These are phyloP conservation scores for Panonychus citri DNA, from an alignment of 1,140 invertebrate species.

Conservation along the genomic window DNA sequence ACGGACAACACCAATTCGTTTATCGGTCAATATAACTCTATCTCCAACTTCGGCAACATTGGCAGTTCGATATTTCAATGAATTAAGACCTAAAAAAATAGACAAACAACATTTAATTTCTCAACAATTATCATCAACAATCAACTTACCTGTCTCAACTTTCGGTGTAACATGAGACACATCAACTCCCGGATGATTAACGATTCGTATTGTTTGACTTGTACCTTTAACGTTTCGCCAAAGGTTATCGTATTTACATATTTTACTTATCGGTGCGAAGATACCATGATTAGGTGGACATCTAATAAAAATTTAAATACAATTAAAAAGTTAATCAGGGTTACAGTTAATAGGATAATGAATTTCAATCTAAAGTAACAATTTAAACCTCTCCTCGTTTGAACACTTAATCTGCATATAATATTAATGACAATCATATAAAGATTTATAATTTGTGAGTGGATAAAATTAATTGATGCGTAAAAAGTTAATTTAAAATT, in stretches of 20 bases:
- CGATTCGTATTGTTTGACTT: not conserved
- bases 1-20: conserved; percentile 60
- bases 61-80: not conserved
- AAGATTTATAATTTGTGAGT: too few relatives aligned
- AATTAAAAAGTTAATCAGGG: too few relatives aligned
- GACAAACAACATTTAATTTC: not conserved
- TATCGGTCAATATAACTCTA: conserved; percentile 68
- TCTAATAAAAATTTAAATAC: conserved; percentile 73
- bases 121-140: not conserved
- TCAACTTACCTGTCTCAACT: conserved; percentile 26
- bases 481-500: too few relatives aligned
- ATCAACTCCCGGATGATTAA: conserved; percentile 18
- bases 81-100: conserved; percentile 6
- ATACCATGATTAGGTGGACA: conserved; percentile 69
- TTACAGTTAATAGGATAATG: too few relatives aligned
- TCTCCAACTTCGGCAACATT: conserved; percentile 39
- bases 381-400: too few relatives aligned
- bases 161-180: conserved; percentile 25
- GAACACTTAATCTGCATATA: too few relatives aligned
- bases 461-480: too few relatives aligned
- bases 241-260: conserved; percentile 25
- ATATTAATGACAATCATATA: too few relatives aligned
- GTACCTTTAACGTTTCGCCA: not conserved
- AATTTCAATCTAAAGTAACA: too few relatives aligned
- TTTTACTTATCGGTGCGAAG: conserved; percentile 49